These are phyloP conservation scores for Gymnoscopelus microlampas DNA, from an alignment of 2,797 vertebrate genomes.

Conservation along the genomic window DNA sequence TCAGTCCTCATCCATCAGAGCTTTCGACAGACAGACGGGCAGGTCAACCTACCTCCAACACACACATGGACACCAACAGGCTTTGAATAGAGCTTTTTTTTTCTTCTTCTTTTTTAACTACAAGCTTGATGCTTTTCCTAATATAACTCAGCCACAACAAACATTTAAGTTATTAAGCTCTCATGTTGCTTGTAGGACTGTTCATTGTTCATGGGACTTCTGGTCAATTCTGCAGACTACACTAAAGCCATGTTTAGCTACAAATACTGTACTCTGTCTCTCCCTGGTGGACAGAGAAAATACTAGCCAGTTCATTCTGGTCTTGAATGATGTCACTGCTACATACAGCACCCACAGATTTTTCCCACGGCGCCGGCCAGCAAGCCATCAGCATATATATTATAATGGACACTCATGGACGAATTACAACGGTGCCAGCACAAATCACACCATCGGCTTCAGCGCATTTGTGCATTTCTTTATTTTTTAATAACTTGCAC, in stretches of 20 bases:
- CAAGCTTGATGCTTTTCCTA: neutral
- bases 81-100: neutral
- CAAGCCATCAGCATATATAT: too few relatives aligned
- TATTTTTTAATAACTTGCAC: too few relatives aligned
- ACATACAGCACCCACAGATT: too few relatives aligned
- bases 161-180: neutral
- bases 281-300: constrained; percentile 66
- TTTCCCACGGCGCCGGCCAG: too few relatives aligned
- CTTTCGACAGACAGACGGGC: constrained; percentile 21
- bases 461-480: too few relatives aligned
- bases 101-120: neutral
- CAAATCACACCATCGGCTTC: too few relatives aligned
- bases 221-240: constrained; percentile 3
- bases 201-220: neutral
- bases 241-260: neutral
- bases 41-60: constrained; percentile 15
- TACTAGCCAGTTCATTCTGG: neutral
- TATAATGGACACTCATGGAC: too few relatives aligned
- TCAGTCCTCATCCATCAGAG: constrained; percentile 37
- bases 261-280: constrained; percentile 80
- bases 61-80: constrained; percentile 27
- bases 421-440: too few relatives aligned
- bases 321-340: neutral
- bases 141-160: neutral
- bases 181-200: neutral